These are phyloP conservation scores for Furcifer pardalis DNA, from an alignment of 2,797 vertebrate genomes.

Conservation along the genomic window DNA sequence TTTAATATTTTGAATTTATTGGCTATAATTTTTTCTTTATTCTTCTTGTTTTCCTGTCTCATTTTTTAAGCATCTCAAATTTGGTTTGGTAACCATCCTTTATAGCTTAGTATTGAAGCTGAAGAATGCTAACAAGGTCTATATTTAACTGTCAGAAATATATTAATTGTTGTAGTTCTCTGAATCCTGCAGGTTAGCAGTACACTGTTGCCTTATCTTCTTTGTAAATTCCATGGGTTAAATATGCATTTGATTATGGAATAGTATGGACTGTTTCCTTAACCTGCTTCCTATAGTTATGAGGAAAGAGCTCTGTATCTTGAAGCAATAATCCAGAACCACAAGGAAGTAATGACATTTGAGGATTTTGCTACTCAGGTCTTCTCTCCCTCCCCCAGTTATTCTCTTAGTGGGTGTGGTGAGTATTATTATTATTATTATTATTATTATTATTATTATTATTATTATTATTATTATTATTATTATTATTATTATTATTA, in stretches of 20 bases:
- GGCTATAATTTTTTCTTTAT: neutral
- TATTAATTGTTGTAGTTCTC: neutral
- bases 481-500: constrained; percentile 15
- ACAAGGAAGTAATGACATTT: constrained; percentile 95
- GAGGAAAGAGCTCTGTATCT: constrained; percentile 96
- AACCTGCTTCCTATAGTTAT: constrained; percentile 80
- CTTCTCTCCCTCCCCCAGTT: constrained; percentile 92
- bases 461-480: neutral
- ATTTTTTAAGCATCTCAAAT: neutral
- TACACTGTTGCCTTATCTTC: fast-evolving
- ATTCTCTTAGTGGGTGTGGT: constrained; percentile 92
- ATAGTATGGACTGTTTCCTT: constrained; percentile 71
- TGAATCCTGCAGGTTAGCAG: neutral
- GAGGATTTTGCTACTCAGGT: constrained; percentile 97
- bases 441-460: neutral
- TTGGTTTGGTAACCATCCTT: neutral
- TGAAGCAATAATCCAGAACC: constrained; percentile 97
- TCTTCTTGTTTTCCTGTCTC: neutral
- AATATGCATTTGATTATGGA: fast-evolving
- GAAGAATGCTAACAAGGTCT: constrained; percentile 4
- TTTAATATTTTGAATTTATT: neutral
- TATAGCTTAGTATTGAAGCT: neutral
- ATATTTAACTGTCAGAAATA: fast-evolving
- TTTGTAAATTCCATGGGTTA: neutral
- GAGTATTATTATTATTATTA: constrained; percentile 72